A percentile compares a stretch with the other conserved stretches of the same genome.
These are phyloP conservation scores for Hippopotamyrus pictus DNA, from an alignment of 2,797 vertebrate species.

Conservation along the genomic window DNA sequence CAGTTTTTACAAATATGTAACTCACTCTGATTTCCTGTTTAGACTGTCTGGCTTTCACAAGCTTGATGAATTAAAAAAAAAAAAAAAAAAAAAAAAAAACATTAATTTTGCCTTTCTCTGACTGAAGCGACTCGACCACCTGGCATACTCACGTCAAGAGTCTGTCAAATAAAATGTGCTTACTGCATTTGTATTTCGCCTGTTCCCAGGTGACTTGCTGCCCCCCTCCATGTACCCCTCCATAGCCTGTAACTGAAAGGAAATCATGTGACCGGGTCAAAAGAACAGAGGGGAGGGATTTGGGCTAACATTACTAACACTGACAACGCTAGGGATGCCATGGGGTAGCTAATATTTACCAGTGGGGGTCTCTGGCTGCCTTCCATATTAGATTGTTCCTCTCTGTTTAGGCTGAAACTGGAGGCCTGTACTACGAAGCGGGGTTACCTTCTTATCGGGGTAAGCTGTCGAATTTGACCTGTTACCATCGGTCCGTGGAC, in stretches of 20 bases:
- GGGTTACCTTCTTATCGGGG: too few species aligned
- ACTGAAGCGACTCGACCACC: neutral
- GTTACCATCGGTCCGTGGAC: too few species aligned
- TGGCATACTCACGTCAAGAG: neutral
- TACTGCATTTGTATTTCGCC: neutral
- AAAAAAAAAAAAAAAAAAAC: neutral
- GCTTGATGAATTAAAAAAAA: neutral
- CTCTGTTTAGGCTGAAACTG: neutral
- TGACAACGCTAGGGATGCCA: neutral
- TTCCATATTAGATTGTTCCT: neutral
- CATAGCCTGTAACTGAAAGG: neutral
- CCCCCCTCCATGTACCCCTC: neutral
- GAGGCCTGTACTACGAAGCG: too few species aligned
- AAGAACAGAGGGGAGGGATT: neutral
- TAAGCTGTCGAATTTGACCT: too few species aligned
- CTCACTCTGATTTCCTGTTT: neutral
- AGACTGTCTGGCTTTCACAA: neutral
- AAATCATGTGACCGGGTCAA: neutral
- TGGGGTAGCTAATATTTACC: neutral
- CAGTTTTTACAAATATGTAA: neutral
- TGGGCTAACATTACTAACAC: constrained; percentile 1
- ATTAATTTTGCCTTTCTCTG: neutral
- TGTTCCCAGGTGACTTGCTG: neutral
- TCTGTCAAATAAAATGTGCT: neutral
- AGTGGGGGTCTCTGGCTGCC: neutral